Evolutionary conservation across 92 coral and sea anemone genomes (phyloP), one percentile per base, ranked within the genome.

Genomic region (Parazoanthus darwini): DNA sequence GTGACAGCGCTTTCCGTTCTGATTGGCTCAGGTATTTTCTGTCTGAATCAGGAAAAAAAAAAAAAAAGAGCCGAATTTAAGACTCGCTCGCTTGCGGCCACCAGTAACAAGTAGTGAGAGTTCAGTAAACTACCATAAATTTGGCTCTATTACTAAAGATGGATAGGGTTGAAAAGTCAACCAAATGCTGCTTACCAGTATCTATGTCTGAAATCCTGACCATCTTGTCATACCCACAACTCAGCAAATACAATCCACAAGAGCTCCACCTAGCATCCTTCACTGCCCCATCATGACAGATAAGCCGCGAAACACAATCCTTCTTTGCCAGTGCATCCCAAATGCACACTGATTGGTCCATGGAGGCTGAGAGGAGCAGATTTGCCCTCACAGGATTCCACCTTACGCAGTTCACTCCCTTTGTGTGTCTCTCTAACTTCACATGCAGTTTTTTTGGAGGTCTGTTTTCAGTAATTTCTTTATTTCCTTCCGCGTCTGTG

Each of bases 181-280:
- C 48, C 15, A 48, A 67, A 16, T 25, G 9, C 16, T 14, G 36
- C 84, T 42, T 88, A 96, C 98, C 98, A 58, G 95, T 90, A 54
- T 95, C 87, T 54, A 94, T 50, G 54, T 94, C 95, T 73, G 89
- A 86, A 35, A 97, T 89, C 67, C 96, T 97, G 26, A 96, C 93
- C 87, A 89, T 86, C 72, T 94, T 95, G 90, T 97, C 99, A 95
- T 94, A 97, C 6, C 99, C 97, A 91, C 98, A 92, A 90, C 97
- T 97, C 43, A 97, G 90, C 58, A 95, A 79, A 85, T 91, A 88
- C 5, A 85, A 82, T n/a, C 98, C 99, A 91, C 94, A 88, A 77
- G 74, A 74, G 59, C 94, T 95, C 99, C 99, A 97, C 78, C 86
- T 89, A 20, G 94, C 91, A 80, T 97, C 98, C 76, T 94, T 95